phyloP scores from a whole-genome alignment of 2,888 invertebrate genomes.

The Sabatieria punctata region DNA sequence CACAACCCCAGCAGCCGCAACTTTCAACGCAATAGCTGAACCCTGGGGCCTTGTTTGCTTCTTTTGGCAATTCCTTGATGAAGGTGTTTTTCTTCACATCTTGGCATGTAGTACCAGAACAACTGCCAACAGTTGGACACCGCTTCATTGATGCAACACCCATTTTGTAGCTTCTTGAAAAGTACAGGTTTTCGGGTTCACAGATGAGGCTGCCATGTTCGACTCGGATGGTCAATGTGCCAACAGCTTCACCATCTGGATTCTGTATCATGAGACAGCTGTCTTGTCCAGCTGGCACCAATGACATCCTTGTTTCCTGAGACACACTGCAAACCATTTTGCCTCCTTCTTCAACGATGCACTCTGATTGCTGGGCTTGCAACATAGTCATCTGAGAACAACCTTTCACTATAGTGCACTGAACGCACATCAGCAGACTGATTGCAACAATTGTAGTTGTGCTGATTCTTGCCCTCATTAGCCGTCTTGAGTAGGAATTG shows the following conservation, averaged over 20 bases:
- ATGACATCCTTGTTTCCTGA: neutral
- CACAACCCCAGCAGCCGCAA: conserved; percentile 1
- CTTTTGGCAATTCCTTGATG: neutral
- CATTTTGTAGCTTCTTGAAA: neutral
- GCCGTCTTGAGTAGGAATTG: too few species aligned
- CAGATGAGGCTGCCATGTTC: neutral
- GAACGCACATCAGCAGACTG: too few species aligned
- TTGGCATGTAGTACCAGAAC: too few species aligned
- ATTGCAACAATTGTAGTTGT: too few species aligned
- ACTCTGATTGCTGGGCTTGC: neutral
- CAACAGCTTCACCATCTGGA: neutral
- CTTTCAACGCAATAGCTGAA: neutral
- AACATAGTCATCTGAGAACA: neutral
- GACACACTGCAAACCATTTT: neutral
- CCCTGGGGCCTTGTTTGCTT: neutral
- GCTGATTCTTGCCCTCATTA: too few species aligned
- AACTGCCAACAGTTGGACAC: neutral
- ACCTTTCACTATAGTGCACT: too few species aligned
- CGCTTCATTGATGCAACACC: neutral
- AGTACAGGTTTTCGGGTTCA: neutral
- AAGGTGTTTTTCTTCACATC: too few species aligned
- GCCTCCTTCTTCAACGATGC: neutral
- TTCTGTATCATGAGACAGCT: neutral
- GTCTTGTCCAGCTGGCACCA: neutral
- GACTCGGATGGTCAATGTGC: neutral